These are phyloP conservation scores for Phoebastria nigripes DNA, from an alignment of 2,797 vertebrate species.

Conservation along the genomic window DNA sequence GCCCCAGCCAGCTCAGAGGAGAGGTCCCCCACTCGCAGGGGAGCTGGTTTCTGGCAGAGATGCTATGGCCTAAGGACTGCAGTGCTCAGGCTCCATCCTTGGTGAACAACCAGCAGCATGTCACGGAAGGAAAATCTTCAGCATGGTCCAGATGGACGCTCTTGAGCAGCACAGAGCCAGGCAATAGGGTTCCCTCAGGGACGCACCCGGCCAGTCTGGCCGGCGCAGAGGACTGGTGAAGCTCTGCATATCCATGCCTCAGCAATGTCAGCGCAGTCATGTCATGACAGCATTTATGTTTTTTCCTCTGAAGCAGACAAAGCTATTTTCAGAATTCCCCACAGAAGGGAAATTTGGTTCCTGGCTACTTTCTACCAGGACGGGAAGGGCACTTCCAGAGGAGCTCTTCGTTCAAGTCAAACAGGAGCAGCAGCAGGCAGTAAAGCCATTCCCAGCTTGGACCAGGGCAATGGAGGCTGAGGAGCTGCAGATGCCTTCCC, in stretches of 20 bases:
- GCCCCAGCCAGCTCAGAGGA: not conserved
- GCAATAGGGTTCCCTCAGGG: not conserved
- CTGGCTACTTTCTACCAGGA: not conserved
- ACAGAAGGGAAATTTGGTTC: not conserved
- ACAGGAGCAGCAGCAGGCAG: not conserved
- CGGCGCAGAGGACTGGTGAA: not conserved
- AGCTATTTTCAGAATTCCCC: conserved; percentile 4
- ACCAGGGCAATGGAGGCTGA: not conserved
- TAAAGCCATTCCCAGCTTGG: not conserved
- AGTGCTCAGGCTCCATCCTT: not conserved
- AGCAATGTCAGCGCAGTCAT: not conserved
- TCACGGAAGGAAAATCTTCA: not conserved
- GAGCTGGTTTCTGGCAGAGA: not conserved
- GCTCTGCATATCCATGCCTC: not conserved
- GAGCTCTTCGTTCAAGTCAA: not conserved
- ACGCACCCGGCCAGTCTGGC: not conserved
- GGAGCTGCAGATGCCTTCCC: not conserved
- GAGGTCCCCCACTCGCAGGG: not conserved
- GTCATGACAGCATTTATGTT: not conserved
- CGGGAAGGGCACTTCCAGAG: not conserved
- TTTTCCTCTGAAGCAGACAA: not conserved
- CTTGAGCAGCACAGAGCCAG: not conserved
- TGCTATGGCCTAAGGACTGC: not conserved
- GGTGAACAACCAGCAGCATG: not conserved
- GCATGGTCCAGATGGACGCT: not conserved